Evolutionary conservation across 92 coral and sea anemone species (phyloP).

Genomic region (Phenganax stokvisi): DNA sequence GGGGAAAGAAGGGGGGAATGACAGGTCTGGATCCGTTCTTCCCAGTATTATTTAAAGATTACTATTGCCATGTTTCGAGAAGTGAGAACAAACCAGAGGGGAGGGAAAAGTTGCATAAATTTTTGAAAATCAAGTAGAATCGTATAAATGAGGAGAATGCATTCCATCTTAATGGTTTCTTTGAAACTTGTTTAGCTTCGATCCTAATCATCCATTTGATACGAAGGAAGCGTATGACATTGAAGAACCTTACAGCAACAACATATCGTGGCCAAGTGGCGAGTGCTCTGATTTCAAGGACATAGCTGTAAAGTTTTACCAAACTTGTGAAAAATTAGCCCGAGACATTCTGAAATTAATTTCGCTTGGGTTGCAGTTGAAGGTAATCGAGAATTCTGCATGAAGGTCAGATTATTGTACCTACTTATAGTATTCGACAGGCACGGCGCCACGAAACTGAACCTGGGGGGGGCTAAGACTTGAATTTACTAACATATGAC

Average conservation of each 20-base stretch:
- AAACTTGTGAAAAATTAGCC: constrained; percentile 54
- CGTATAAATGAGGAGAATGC: background rate
- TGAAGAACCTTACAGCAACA: constrained; percentile 45
- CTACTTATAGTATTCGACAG: too few species aligned
- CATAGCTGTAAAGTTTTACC: constrained; percentile 48
- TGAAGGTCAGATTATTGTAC: background rate
- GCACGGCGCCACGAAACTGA: too few species aligned
- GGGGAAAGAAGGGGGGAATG: too few species aligned
- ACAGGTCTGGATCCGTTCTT: too few species aligned
- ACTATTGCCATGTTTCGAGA: background rate
- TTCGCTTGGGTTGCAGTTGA: constrained; percentile 60
- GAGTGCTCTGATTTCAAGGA: constrained; percentile 56
- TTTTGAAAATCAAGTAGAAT: background rate
- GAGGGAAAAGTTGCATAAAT: background rate
- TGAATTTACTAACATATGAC: too few species aligned
- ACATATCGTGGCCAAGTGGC: constrained; percentile 63
- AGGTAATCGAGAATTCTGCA: constrained; percentile 40
- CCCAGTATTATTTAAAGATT: too few species aligned
- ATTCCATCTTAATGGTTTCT: background rate
- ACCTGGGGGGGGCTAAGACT: too few species aligned
- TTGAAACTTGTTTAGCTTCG: constrained; percentile 43
- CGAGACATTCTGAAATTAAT: constrained; percentile 58
- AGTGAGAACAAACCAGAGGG: background rate
- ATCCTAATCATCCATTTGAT: constrained; percentile 78
- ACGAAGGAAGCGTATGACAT: constrained; percentile 76